A percentile compares a stretch with the other conserved stretches of the same genome.
Evolutionary conservation across 2,113 vertebrate species (phyloP).

Genomic region (Plestiodon gilberti): DNA sequence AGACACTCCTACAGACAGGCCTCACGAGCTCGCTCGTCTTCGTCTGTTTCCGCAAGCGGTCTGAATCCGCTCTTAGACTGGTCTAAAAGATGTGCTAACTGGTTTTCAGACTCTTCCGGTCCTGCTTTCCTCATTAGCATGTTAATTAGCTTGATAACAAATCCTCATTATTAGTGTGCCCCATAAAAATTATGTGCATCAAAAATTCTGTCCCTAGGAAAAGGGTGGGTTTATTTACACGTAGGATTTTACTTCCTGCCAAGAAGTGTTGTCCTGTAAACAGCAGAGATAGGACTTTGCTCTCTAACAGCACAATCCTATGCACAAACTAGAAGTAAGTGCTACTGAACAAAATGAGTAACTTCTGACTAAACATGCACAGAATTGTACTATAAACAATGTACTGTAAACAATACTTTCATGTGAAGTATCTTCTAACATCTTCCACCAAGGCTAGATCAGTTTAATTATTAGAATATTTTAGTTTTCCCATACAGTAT

Average conservation of each 20-base stretch:
- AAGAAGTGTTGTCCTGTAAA: neutral
- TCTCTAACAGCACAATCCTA: no score
- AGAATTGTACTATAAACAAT: no score
- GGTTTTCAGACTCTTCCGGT: neutral
- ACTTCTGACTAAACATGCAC: no score
- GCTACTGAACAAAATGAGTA: no score
- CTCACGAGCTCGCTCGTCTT: no score
- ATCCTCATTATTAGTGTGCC: neutral
- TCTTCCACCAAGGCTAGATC: neutral
- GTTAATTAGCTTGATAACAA: neutral
- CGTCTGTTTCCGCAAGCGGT: no score
- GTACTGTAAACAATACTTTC: no score
- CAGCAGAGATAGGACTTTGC: neutral
- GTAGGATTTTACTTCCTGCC: neutral
- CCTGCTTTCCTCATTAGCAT: neutral
- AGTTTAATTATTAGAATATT: neutral
- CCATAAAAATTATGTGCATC: neutral
- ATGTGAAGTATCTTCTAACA: neutral
- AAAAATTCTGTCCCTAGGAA: neutral
- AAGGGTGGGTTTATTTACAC: neutral
- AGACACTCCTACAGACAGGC: no score
- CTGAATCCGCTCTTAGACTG: neutral
- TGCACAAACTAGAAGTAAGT: no score
- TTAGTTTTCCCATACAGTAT: neutral
- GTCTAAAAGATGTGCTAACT: neutral